A percentile compares a stretch with the other conserved stretches of the same genome.
phyloP scores from a whole-genome alignment of 2,113 vertebrate species.

The Microtus richardsoni region DNA sequence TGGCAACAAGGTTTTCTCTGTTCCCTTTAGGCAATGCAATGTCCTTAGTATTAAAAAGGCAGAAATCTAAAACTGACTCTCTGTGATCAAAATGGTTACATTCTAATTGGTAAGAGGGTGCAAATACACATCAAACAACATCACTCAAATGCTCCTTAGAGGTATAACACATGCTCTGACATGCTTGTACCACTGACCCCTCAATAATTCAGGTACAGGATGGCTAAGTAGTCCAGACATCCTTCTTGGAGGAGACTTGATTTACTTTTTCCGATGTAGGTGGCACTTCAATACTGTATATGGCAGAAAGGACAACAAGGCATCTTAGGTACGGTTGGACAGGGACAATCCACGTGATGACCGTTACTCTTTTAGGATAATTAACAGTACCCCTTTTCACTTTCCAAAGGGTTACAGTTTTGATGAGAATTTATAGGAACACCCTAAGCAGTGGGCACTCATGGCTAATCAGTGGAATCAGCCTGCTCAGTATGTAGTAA shows the following conservation, averaged over 20 bases:
- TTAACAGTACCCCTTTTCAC: not conserved
- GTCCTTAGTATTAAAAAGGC: not conserved
- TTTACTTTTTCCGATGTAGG: not conserved
- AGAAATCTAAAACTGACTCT: not conserved
- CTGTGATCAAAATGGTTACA: not conserved
- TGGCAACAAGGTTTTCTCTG: not conserved
- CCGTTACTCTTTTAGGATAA: not conserved
- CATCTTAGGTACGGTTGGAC: not conserved
- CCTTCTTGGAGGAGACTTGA: not conserved
- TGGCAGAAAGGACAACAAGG: not conserved
- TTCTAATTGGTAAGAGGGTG: slow-evolving; percentile 21
- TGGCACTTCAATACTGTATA: not conserved
- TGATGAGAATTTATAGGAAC: not conserved
- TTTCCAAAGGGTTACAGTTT: not conserved
- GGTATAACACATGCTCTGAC: not conserved
- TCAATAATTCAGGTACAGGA: slow-evolving; percentile 22
- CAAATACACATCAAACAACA: slow-evolving; percentile 3
- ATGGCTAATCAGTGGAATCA: not conserved
- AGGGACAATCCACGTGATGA: not conserved
- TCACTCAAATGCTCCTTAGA: slow-evolving; percentile 10
- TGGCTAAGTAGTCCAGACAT: not conserved
- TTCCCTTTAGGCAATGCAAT: not conserved
- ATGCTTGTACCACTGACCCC: not conserved
- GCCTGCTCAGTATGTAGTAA: not conserved
- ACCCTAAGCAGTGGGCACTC: not conserved